Evolutionary conservation across 2,797 vertebrate species (phyloP), one percentile per base, ranked within the genome.

Genomic region (Lerista edwardsae): DNA sequence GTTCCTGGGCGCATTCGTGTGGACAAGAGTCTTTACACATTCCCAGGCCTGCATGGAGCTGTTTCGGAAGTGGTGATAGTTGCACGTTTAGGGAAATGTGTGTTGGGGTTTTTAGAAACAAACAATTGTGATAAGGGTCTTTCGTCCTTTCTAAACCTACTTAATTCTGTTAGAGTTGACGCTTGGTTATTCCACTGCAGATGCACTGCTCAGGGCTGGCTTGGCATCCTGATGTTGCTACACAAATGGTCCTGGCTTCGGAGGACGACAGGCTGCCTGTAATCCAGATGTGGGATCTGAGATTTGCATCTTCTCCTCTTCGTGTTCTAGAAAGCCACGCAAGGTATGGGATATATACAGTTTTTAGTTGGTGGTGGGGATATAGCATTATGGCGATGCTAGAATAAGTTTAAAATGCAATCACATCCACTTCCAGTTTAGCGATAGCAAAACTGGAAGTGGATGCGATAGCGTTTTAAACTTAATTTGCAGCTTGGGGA

Each of bases 251-350:
- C 19, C 86, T 99, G 90, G 96, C 98, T 65, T 99, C 98, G 0
- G 99, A 99, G 93, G 99, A 99, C 0, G 99, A 99, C 93, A 96
- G 98, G 34, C 94, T 99, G 93, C 99, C 99, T 0, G 98, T 99
- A 83, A 97, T 99, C 90, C 99, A 99, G 94, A 98, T 99, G 97
- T 99, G 99, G 99, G 98, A 99, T 88, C 96, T 99, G n/a, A 96
- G 99, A 64, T 99, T 99, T 88, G 98, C 99, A 57, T 97, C 99
- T 64, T 99, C 98, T 0, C 98, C 99, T 0, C 96, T 99, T 23
- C 98, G 98, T 90, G 97, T 99, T 89, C 93, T 99, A n/a, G 99
- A 99, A 96, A 98, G 96, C 91, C 99, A 99, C 93, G 97, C 97
- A 7, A 97, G 98, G 99, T 99, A 97, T 25, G 23, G 2, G 2